Base-by-base conservation (phyloP, 2,113 vertebrate species). In the Corydoras maculifer region DNA sequence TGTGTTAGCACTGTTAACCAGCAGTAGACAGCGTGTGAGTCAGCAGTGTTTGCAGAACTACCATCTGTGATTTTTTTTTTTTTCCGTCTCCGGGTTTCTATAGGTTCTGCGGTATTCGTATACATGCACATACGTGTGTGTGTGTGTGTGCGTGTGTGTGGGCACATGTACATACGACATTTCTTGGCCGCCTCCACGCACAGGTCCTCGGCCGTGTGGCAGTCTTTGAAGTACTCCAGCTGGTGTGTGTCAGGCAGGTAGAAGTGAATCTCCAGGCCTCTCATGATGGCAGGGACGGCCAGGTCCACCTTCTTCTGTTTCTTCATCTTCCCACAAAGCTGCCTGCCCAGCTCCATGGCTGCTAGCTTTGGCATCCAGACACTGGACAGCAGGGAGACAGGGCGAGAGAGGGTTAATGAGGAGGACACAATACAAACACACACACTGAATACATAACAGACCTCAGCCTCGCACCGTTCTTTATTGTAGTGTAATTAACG, bases 321-420 rank as follows among this genome's bases (percentile, higher is more conserved):
- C 88, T 91, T 92, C 92, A 96, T 96, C 85, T 97, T 99, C 72
- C 93, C 91, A 88, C 97, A 98, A 87, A 98, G 95, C 88, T 94
- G 94, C 93, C 94, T 93, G 78, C 91, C 83, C 82, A 88, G 85
- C 86, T 90, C 89, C 93, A 94, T 92, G 88, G 83, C 84, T 89
- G 79, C 87, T 85, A 82, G 89, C 86, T 83, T 86, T 90, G 77
- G 90, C 91, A 78, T 90, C 91, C 88, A 96, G 91, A 91, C 88
- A 84, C 94, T 97, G 78, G 31, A 5, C 0, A 30, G n/a, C 79
- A 73, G 9, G 29, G 15, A 65, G 51, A 71, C 35, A 43, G 35
- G 7, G 35, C 35, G 35, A 43, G 35, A 43, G 35, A 43, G 7
- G 7, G 35, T 43, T 43, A 43, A 25, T 25, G 18, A 25, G 18